Conservation (phyloP, 1,140 invertebrate genomes). For the Dolichoris vasculosae region DNA sequence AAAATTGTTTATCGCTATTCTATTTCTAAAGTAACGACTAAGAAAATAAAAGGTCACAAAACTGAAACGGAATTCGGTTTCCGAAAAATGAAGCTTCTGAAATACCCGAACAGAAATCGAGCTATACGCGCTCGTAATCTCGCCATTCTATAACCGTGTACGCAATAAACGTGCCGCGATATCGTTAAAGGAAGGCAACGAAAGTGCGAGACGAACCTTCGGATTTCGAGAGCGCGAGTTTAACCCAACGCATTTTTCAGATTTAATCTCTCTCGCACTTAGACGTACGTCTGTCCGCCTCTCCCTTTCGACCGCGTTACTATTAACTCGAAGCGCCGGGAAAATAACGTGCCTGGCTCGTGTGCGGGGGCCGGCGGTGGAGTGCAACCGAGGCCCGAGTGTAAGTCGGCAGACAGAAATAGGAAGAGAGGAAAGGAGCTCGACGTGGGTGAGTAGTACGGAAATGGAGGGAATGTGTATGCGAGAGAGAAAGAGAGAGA, state of each 20-base stretch:
- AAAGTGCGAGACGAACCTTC: neutral
- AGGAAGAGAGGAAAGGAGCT: conserved; percentile 27
- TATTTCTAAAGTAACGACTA: no score
- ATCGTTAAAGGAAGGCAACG: neutral
- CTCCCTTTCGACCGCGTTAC: neutral
- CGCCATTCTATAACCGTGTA: neutral
- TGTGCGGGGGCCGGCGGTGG: neutral
- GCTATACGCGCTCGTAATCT: neutral
- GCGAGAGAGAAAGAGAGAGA: neutral
- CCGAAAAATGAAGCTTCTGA: neutral
- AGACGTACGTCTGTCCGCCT: neutral
- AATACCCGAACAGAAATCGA: neutral
- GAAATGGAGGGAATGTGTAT: neutral
- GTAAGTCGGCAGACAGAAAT: conserved; percentile 36
- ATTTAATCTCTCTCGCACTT: conserved; percentile 6
- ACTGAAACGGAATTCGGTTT: no score
- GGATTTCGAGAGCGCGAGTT: neutral
- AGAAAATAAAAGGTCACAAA: neutral
- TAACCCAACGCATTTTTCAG: neutral
- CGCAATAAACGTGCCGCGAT: neutral
- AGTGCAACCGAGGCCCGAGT: neutral
- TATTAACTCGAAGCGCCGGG: neutral
- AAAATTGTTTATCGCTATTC: no score
- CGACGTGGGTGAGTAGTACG: conserved; percentile 18
- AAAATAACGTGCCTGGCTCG: no score